These are phyloP conservation scores for Geotrupes spiniger DNA, from an alignment of 2,888 invertebrate species.

Conservation along the genomic window DNA sequence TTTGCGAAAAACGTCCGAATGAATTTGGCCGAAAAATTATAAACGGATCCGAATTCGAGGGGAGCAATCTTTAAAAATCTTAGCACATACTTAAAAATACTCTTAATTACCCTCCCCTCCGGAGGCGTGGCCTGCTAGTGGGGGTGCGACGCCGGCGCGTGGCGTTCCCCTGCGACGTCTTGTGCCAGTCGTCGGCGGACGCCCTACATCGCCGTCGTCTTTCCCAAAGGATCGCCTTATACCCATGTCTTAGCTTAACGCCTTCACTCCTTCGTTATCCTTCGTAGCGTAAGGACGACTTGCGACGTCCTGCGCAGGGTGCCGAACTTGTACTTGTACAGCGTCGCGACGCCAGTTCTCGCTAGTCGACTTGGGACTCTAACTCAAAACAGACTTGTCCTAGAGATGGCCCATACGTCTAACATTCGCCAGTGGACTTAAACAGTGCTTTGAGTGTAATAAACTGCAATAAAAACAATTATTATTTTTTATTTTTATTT, in stretches of 20 bases:
- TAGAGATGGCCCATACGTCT: background rate
- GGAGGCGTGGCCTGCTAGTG: constrained; percentile 46
- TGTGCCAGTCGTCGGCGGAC: constrained; percentile 52
- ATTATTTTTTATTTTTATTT: background rate
- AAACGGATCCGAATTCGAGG: constrained; percentile 34
- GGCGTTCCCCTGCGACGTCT: constrained; percentile 48
- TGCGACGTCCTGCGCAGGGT: constrained; percentile 37
- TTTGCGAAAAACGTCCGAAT: background rate
- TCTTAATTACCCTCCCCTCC: constrained; percentile 49
- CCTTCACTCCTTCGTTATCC: constrained; percentile 51
- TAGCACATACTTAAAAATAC: constrained; percentile 50
- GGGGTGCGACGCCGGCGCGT: constrained; percentile 46
- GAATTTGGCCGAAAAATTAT: background rate
- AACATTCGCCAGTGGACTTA: background rate
- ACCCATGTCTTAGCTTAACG: constrained; percentile 49
- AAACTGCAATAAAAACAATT: constrained; percentile 2
- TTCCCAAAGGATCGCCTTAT: constrained; percentile 48
- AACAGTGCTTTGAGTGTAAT: constrained; percentile 1
- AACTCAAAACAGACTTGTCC: constrained; percentile 25
- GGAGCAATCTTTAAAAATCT: constrained; percentile 48
- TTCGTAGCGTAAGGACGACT: constrained; percentile 48
- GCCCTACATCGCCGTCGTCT: constrained; percentile 49
- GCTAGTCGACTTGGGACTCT: constrained; percentile 31
- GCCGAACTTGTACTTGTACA: constrained; percentile 22
- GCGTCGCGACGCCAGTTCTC: constrained; percentile 22